Evolutionary conservation across 2,113 vertebrate species (phyloP).

Genomic region (Pygoscelis antarcticus): DNA sequence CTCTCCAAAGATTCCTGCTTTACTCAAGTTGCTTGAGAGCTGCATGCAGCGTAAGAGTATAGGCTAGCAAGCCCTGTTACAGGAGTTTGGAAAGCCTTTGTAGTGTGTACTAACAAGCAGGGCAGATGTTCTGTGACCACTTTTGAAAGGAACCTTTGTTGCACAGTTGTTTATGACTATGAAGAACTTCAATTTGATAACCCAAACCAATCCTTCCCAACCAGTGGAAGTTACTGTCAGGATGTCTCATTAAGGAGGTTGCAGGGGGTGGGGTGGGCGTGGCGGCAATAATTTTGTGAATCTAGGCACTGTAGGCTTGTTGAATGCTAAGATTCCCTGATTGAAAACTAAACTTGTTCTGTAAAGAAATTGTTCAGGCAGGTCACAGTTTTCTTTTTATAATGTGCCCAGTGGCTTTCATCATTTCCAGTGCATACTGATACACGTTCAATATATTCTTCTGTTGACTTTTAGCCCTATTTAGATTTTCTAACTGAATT

Average conservation of each 20-base stretch:
- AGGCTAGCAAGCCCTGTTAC: background rate
- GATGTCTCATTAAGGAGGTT: background rate
- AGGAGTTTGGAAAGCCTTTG: background rate
- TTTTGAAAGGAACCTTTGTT: background rate
- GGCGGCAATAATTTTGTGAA: background rate
- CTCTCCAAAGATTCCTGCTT: background rate
- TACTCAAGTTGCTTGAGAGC: background rate
- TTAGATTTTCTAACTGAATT: background rate
- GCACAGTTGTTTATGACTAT: background rate
- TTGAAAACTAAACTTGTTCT: background rate
- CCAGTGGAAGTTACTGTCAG: background rate
- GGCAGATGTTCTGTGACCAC: background rate
- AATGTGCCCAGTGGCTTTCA: background rate
- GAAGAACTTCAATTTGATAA: background rate
- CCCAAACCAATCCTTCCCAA: background rate
- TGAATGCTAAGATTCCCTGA: background rate
- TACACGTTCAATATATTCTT: background rate
- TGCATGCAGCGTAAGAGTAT: rapidly evolving
- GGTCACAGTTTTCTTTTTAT: background rate
- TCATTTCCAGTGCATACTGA: background rate
- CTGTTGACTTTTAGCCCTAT: background rate
- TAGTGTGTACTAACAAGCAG: background rate
- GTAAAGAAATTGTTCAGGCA: background rate
- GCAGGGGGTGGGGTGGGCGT: rapidly evolving
- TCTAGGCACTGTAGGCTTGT: background rate